phyloP scores from a whole-genome alignment of 2,113 vertebrate species.

The human region DNA sequence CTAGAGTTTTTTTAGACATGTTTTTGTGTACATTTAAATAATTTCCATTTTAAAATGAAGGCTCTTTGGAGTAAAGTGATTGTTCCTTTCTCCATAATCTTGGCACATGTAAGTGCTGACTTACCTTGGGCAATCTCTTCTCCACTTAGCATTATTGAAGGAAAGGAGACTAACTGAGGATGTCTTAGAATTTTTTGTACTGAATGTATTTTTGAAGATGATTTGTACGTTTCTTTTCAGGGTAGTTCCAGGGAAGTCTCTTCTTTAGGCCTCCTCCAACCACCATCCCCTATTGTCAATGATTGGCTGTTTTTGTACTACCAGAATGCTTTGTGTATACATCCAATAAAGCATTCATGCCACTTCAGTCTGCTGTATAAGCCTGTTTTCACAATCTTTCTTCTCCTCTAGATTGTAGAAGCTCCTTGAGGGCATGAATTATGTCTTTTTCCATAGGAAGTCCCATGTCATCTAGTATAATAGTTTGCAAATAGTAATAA shows the following conservation, averaged over 20 bases:
- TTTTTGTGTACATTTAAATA: conserved; percentile 24
- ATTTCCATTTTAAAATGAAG: conserved; percentile 33
- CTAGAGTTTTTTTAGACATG: conserved; percentile 36
- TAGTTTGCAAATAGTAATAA: neutral
- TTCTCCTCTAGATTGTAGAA: neutral
- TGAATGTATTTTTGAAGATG: neutral
- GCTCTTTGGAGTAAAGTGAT: neutral
- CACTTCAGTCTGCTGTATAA: neutral
- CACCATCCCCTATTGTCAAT: neutral
- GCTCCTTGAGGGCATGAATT: neutral
- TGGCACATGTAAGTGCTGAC: conserved; percentile 45
- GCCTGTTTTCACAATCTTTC: neutral
- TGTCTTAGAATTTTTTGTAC: neutral
- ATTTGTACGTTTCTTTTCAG: neutral
- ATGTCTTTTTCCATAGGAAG: neutral
- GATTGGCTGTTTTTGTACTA: neutral
- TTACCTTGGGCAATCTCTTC: conserved; percentile 32
- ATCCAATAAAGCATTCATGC: neutral
- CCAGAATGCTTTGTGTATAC: neutral
- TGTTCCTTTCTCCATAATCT: conserved; percentile 38
- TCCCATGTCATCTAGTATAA: neutral
- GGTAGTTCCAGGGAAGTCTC: neutral
- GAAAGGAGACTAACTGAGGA: neutral
- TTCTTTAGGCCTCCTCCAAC: neutral
- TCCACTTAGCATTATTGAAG: conserved; percentile 51